phyloP scores from a whole-genome alignment of 1,140 invertebrate species.

The Chymomyza costata region DNA sequence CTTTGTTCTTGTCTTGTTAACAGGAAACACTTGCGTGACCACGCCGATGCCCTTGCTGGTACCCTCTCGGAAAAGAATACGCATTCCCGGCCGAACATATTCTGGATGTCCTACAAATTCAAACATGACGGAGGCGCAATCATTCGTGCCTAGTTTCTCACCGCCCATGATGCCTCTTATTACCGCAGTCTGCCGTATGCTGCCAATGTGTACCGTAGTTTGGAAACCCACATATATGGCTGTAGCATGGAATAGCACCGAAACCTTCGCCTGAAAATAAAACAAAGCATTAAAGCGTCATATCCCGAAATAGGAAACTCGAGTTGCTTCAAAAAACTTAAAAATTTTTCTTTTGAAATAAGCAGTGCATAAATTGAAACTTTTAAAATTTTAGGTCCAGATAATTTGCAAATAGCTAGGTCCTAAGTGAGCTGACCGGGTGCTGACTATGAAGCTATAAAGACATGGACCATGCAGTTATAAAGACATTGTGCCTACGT shows the following conservation, averaged over 20 bases:
- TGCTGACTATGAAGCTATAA: too few relatives aligned
- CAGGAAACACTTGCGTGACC: slow-evolving; percentile 88
- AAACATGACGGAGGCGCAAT: slow-evolving; percentile 90
- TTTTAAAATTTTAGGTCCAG: too few relatives aligned
- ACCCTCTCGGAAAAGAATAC: slow-evolving; percentile 92
- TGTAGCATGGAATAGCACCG: slow-evolving; percentile 85
- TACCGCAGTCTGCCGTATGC: slow-evolving; percentile 94
- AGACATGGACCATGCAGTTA: too few relatives aligned
- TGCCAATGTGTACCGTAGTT: slow-evolving; percentile 95
- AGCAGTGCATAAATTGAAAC: too few relatives aligned
- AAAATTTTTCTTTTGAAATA: too few relatives aligned
- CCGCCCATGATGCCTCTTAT: slow-evolving; percentile 78
- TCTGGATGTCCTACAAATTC: slow-evolving; percentile 93
- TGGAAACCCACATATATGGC: slow-evolving; percentile 93
- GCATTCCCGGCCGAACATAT: slow-evolving; percentile 90
- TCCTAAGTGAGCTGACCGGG: too few relatives aligned
- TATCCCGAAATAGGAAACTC: too few relatives aligned
- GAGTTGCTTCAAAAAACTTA: too few relatives aligned
- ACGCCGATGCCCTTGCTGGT: slow-evolving; percentile 92
- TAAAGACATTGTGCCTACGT: too few relatives aligned
- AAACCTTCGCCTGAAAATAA: slow-evolving; percentile 85
- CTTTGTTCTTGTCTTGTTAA: slow-evolving; percentile 58
- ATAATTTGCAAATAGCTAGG: too few relatives aligned
- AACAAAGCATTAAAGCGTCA: slow-evolving; percentile 1
- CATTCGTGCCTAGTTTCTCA: slow-evolving; percentile 81